Base-by-base conservation (phyloP, 2,113 vertebrate species). In the Mionectes macconnelli region DNA sequence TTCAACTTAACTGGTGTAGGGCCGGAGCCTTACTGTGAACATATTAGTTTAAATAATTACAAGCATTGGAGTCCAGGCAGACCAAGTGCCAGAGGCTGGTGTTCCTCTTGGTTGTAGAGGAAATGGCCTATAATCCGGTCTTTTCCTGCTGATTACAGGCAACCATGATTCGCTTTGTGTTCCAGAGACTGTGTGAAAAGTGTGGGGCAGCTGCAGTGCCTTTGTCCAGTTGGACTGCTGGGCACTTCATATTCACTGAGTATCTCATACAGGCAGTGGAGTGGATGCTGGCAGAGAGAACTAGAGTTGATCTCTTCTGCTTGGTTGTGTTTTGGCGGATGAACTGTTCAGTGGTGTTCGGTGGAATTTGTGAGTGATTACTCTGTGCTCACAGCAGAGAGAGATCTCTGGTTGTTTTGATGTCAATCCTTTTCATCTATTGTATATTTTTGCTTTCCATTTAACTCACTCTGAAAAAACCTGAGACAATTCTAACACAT, bases 1-100 rank as follows among this genome's bases (percentile, higher is more conserved):
- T 84, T 63, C 82, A 69, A 66, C 56, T 78, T 87, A 45, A 40
- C 25, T 89, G 59, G 17, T 66, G 56, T 33, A 35, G 79, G 37
- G 59, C 87, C 73, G 70, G 76, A 79, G 78, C 67, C 30, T 91
- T 56, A 59, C 79, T 91, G 69, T 90, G 84, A 83, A 84, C 68
- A 91, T 90, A 93, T 92, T 63, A 90, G 60, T 87, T 93, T 81
- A 90, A 94, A 92, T 92, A 96, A 95, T 92, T 88, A 74, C 70
- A 91, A 94, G 15, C 80, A 70, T 59, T 64, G 76, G 56, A 42
- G 42, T 76, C 25, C 7, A 20, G 86, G 28, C 62, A 67, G 70
- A 81, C 70, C 56, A 75, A 92, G 63, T 68, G 83, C 73, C 87
- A 88, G 84, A 84, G 89, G 90, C 74, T 59, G 85, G 27, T 76